A percentile compares a stretch with the other conserved stretches of the same genome.
Conservation (phyloP, 1,140 invertebrate genomes). For the Littorina saxatilis region DNA sequence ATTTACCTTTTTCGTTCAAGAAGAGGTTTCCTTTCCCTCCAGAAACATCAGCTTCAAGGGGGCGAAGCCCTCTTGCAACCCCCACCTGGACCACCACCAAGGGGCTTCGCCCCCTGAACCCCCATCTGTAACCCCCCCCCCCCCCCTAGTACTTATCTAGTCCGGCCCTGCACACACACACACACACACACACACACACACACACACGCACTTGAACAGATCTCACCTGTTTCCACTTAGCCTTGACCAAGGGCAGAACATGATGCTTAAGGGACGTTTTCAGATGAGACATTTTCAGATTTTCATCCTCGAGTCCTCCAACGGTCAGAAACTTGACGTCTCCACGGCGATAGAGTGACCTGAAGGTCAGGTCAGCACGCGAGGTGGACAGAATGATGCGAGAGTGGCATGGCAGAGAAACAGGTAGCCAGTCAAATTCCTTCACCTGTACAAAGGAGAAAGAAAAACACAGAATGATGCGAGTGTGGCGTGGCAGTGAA, state of each 20-base stretch:
- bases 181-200: neutral
- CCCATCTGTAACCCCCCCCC: too few relatives aligned
- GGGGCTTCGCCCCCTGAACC: too few relatives aligned
- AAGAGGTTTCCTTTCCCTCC: too few relatives aligned
- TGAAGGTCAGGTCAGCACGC: conserved; percentile 63
- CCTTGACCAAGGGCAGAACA: conserved; percentile 7
- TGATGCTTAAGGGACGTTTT: conserved; percentile 51
- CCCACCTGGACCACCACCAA: too few relatives aligned
- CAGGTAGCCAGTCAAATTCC: conserved; percentile 70
- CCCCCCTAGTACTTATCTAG: too few relatives aligned
- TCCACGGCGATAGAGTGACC: conserved; percentile 52
- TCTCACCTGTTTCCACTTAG: neutral
- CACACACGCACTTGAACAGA: too few relatives aligned
- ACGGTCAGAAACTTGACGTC: conserved; percentile 57
- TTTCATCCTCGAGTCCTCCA: conserved; percentile 48
- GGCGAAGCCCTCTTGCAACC: too few relatives aligned
- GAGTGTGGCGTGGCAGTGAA: too few relatives aligned
- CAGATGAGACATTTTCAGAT: conserved; percentile 47
- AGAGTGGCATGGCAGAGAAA: conserved; percentile 66
- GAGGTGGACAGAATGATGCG: conserved; percentile 67
- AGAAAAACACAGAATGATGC: too few relatives aligned
- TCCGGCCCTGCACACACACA: too few relatives aligned
- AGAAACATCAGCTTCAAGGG: too few relatives aligned
- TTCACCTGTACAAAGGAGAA: conserved; percentile 68
- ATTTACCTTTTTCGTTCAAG: too few relatives aligned